These are phyloP conservation scores for Himalopsyche japonica DNA, from an alignment of 2,888 invertebrate species.

Conservation along the genomic window DNA sequence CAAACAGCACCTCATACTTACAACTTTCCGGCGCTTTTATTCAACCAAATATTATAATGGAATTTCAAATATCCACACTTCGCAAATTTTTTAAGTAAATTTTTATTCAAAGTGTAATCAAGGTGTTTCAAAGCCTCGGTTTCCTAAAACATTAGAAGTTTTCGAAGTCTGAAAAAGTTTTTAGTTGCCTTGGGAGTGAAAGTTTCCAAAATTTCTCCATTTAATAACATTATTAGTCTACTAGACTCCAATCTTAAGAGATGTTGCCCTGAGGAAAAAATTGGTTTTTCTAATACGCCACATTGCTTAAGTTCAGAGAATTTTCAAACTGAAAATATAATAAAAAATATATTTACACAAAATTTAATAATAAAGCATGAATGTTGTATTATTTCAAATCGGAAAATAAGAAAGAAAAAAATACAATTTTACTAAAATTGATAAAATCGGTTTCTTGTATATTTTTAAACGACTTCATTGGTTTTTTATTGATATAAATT, in stretches of 20 bases:
- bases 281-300: not conserved
- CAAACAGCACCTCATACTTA: not conserved
- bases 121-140: not conserved
- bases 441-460: too few species aligned
- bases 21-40: not conserved
- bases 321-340: too few species aligned
- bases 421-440: too few species aligned
- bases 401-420: too few species aligned
- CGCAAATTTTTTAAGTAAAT: not conserved
- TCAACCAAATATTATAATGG: not conserved
- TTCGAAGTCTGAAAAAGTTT: not conserved
- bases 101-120: not conserved
- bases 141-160: not conserved
- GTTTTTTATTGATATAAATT: too few species aligned
- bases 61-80: not conserved
- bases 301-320: too few species aligned
- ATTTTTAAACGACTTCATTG: too few species aligned
- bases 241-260: not conserved
- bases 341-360: too few species aligned
- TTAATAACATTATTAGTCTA: not conserved
- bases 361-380: too few species aligned
- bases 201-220: not conserved
- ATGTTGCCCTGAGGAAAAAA: not conserved
- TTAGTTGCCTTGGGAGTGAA: not conserved
- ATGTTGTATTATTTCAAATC: too few species aligned